Evolutionary conservation across 2,113 vertebrate genomes (phyloP).

Genomic region (Semicossyphus pulcher): DNA sequence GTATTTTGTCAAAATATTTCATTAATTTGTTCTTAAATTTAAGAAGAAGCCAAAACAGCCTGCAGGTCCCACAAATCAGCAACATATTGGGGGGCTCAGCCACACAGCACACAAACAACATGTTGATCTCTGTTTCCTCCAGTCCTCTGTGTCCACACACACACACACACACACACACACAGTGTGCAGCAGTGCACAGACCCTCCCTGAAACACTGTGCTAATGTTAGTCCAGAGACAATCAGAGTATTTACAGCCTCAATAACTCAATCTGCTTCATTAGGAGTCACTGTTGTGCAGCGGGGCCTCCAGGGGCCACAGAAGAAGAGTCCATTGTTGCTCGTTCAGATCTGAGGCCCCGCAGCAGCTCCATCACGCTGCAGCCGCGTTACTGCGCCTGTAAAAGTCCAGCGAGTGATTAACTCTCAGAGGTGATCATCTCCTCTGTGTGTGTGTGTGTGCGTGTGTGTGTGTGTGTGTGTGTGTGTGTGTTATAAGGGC

Average conservation of each 20-base stretch:
- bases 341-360: constrained; percentile 25
- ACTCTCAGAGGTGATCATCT: constrained; percentile 35
- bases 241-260: constrained; percentile 48
- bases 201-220: constrained; percentile 5
- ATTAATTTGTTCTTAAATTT: no score
- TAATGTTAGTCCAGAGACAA: constrained; percentile 31
- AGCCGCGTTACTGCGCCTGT: not conserved
- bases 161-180: not conserved
- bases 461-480: constrained; percentile 7
- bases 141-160: not conserved
- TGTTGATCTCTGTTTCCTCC: not conserved
- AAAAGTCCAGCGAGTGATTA: constrained; percentile 17
- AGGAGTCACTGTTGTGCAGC: constrained; percentile 33
- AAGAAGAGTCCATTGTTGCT: constrained; percentile 32
- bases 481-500: not conserved
- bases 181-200: constrained; percentile 23
- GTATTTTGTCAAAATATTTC: no score
- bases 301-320: constrained; percentile 14
- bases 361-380: constrained; percentile 22
- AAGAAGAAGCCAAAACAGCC: no score
- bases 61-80: no score
- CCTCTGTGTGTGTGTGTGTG: constrained; percentile 20
- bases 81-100: no score
- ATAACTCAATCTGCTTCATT: constrained; percentile 57
- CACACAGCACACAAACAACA: not conserved